phyloP scores from a whole-genome alignment of 1,140 invertebrate species.

The Gerris buenoi region DNA sequence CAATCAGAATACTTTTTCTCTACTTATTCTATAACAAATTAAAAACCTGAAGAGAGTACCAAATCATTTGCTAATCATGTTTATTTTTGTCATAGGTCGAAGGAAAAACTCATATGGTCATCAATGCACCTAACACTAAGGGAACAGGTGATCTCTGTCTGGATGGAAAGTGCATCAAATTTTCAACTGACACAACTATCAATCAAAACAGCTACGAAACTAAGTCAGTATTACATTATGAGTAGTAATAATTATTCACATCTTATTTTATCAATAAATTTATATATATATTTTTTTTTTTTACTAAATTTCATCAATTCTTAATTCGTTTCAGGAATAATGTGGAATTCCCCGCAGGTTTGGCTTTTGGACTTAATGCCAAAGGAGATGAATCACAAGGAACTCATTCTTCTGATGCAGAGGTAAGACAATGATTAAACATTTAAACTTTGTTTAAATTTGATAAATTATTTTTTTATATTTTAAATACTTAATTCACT shows the following conservation, averaged over 20 bases:
- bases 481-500: too few species aligned
- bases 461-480: too few species aligned
- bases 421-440: too few species aligned
- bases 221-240: background rate
- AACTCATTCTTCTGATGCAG: background rate
- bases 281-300: too few species aligned
- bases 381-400: background rate
- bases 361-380: background rate
- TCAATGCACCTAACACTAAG: conserved; percentile 38
- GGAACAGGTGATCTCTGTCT: conserved; percentile 42
- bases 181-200: background rate
- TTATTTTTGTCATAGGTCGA: conserved; percentile 18
- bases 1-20: too few species aligned
- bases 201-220: background rate
- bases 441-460: too few species aligned
- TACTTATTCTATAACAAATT: too few species aligned
- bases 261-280: background rate
- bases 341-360: background rate
- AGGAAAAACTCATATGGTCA: conserved; percentile 34
- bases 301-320: too few species aligned
- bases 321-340: background rate
- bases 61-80: too few species aligned
- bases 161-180: conserved; percentile 45
- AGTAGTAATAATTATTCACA: background rate
- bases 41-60: too few species aligned